These are phyloP conservation scores for Pteronotus mesoamericanus DNA, from an alignment of 2,797 vertebrate species.

Conservation along the genomic window DNA sequence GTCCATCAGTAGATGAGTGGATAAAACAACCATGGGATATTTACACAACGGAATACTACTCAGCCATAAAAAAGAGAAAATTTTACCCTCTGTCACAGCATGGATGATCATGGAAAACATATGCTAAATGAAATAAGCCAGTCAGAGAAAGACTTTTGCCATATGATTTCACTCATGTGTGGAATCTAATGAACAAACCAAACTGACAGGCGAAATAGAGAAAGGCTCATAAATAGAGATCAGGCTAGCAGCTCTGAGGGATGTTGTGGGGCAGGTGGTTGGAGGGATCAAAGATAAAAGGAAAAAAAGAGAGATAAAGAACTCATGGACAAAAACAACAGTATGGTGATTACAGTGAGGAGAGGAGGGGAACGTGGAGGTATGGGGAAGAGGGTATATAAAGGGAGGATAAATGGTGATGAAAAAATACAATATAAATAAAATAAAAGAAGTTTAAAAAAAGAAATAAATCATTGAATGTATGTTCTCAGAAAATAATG, in stretches of 20 bases:
- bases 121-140: neutral
- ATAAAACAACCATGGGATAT: neutral
- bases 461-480: neutral
- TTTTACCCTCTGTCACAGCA: neutral
- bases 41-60: neutral
- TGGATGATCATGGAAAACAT: neutral
- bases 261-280: too few species aligned
- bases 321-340: neutral
- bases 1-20: neutral
- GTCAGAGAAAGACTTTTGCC: neutral
- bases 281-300: neutral
- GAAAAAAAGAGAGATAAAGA: neutral
- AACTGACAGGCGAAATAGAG: neutral
- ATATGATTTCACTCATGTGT: neutral
- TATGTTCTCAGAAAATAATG: neutral
- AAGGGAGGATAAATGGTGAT: neutral
- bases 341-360: neutral
- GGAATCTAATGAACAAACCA: neutral
- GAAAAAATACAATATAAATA: neutral
- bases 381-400: neutral
- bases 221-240: neutral
- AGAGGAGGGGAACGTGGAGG: neutral
- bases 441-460: neutral
- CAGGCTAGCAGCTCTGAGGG: neutral
- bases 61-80: neutral